Evolutionary conservation across 2,888 invertebrate species (phyloP).

Genomic region (Serrognathus titanus): DNA sequence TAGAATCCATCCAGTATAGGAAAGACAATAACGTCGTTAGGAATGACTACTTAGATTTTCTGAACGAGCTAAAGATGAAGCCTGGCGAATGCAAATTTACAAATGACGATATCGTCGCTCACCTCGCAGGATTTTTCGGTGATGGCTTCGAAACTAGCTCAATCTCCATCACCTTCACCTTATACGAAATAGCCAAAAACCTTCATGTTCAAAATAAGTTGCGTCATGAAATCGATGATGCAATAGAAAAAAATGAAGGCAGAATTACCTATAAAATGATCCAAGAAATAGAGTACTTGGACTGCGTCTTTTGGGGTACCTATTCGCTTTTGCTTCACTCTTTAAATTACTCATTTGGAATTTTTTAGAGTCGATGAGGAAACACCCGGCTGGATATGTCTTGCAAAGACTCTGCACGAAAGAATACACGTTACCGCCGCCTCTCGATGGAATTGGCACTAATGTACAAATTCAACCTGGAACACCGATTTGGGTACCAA

Average conservation of each 20-base stretch:
- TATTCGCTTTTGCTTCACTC: too few species aligned
- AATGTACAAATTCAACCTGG: constrained; percentile 21
- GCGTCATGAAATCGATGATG: constrained; percentile 51
- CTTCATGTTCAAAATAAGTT: constrained; percentile 53
- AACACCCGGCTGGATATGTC: constrained; percentile 32
- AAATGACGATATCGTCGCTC: constrained; percentile 34
- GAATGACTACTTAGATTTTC: constrained; percentile 44
- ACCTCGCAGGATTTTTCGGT: constrained; percentile 45
- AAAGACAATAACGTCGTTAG: constrained; percentile 40
- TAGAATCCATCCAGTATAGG: constrained; percentile 41
- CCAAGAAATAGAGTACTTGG: constrained; percentile 45
- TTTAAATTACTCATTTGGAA: too few species aligned
- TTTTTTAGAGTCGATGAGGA: constrained; percentile 20
- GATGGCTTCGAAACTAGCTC: constrained; percentile 53
- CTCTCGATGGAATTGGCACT: constrained; percentile 19
- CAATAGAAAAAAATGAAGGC: constrained; percentile 42
- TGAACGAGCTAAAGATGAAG: constrained; percentile 36
- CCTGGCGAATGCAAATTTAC: constrained; percentile 19
- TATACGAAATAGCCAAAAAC: constrained; percentile 46
- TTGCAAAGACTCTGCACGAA: constrained; percentile 27
- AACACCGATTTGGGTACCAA: constrained; percentile 23
- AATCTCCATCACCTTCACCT: constrained; percentile 41
- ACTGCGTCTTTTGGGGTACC: constrained; percentile 7
- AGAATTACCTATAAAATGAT: constrained; percentile 52
- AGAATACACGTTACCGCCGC: constrained; percentile 20